phyloP scores from a whole-genome alignment of 2,113 vertebrate species.

The Microtus pennsylvanicus region DNA sequence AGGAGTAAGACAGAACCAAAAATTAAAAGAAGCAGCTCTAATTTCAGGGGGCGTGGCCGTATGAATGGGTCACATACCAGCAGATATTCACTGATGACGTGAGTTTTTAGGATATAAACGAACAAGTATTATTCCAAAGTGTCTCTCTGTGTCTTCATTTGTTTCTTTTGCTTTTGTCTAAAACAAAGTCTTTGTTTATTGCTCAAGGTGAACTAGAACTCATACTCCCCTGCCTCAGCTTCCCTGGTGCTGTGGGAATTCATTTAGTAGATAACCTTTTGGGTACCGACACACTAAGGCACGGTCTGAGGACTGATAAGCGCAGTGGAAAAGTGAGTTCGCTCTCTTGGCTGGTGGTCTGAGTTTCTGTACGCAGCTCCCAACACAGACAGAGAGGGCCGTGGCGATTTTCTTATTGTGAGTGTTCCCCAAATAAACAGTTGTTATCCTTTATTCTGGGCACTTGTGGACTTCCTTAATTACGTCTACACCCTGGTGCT shows the following conservation, averaged over 20 bases:
- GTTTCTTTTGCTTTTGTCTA: not conserved
- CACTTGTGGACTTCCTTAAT: too few relatives aligned
- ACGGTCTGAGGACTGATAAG: too few relatives aligned
- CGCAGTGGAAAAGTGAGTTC: too few relatives aligned
- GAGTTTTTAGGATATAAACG: not conserved
- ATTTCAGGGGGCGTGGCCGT: not conserved
- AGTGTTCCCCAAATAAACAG: too few relatives aligned
- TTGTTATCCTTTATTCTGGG: too few relatives aligned
- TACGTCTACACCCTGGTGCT: too few relatives aligned
- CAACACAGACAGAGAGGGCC: too few relatives aligned
- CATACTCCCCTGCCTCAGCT: not conserved
- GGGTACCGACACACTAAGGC: too few relatives aligned
- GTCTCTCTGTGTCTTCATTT: not conserved
- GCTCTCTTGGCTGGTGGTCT: too few relatives aligned
- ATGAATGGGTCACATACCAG: not conserved
- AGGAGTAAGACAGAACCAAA: not conserved
- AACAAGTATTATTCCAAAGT: constrained; percentile 49
- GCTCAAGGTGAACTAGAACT: not conserved
- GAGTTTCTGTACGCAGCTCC: too few relatives aligned
- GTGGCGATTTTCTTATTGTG: too few relatives aligned
- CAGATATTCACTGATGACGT: constrained; percentile 15
- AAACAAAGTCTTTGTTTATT: not conserved
- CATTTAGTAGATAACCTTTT: too few relatives aligned
- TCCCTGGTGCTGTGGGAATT: not conserved
- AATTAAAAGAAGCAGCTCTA: constrained; percentile 19